Evolutionary conservation across 2,888 invertebrate genomes (phyloP).

Genomic region (Autographa pulchrina): DNA sequence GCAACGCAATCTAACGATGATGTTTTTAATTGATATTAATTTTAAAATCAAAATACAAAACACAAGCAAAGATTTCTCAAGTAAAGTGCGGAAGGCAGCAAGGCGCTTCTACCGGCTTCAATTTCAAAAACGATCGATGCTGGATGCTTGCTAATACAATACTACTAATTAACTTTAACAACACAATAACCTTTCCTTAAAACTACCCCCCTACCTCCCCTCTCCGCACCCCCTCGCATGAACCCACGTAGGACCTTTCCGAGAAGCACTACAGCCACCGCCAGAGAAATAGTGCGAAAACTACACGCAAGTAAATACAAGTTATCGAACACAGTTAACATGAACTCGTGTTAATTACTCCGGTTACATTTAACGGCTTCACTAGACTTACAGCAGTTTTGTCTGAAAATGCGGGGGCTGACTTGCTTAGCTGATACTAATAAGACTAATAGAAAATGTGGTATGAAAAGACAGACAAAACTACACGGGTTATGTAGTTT

Average conservation of each 20-base stretch:
- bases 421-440: not conserved
- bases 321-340: not conserved
- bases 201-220: slow-evolving; percentile 5
- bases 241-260: slow-evolving; percentile 4
- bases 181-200: slow-evolving; percentile 41
- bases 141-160: slow-evolving; percentile 63
- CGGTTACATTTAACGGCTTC: not conserved
- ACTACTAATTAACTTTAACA: slow-evolving; percentile 73
- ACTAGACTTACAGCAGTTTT: too few relatives aligned
- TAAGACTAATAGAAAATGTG: not conserved
- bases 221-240: not conserved
- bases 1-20: too few relatives aligned
- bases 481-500: not conserved
- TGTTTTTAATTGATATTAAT: too few relatives aligned
- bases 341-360: not conserved
- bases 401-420: too few relatives aligned
- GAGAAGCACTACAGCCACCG: slow-evolving; percentile 24
- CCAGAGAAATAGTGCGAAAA: slow-evolving; percentile 10
- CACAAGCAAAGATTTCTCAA: too few relatives aligned
- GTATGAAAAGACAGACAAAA: not conserved
- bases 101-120: slow-evolving; percentile 59
- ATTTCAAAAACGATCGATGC: slow-evolving; percentile 36
- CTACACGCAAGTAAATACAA: not conserved
- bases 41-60: too few relatives aligned
- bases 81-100: not conserved